A percentile compares a stretch with the other conserved stretches of the same genome.
phyloP scores from a whole-genome alignment of 2,888 invertebrate genomes.

The Apotomis turbidana region DNA sequence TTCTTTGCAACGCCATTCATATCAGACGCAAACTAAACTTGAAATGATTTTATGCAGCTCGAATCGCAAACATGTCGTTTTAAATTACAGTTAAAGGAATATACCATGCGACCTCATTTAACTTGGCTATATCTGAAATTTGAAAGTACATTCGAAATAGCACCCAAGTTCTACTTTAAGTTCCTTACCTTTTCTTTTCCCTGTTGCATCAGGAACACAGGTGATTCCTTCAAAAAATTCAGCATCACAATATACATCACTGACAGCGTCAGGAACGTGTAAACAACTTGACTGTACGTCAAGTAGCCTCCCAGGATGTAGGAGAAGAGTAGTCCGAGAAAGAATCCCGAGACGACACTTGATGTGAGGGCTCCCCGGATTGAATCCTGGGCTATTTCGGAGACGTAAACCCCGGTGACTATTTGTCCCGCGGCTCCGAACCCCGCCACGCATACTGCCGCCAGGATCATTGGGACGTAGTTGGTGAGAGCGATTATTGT shows the following conservation, averaged over 20 bases:
- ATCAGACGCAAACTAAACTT: too few species aligned
- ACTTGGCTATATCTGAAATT: too few species aligned
- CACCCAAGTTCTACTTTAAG: not conserved
- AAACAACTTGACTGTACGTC: slow-evolving; percentile 55
- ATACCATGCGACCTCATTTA: too few species aligned
- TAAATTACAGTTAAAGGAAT: too few species aligned
- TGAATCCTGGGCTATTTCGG: slow-evolving; percentile 44
- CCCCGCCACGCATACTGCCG: slow-evolving; percentile 40
- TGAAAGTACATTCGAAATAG: too few species aligned
- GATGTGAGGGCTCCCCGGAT: slow-evolving; percentile 43
- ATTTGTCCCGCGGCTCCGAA: slow-evolving; percentile 45
- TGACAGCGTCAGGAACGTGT: slow-evolving; percentile 59
- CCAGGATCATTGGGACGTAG: slow-evolving; percentile 39
- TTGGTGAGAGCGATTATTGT: slow-evolving; percentile 39
- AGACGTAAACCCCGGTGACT: slow-evolving; percentile 44
- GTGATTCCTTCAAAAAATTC: slow-evolving; percentile 64
- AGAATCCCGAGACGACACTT: slow-evolving; percentile 42
- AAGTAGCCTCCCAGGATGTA: slow-evolving; percentile 42
- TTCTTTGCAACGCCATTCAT: too few species aligned
- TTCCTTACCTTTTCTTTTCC: slow-evolving; percentile 62
- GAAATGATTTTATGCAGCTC: too few species aligned
- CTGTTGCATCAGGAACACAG: slow-evolving; percentile 63
- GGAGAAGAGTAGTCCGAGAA: slow-evolving; percentile 42
- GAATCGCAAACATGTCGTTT: too few species aligned
- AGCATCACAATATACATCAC: slow-evolving; percentile 61